Base-by-base conservation (phyloP, 2,113 vertebrate genomes). In the Tychaedon coryphoeus region DNA sequence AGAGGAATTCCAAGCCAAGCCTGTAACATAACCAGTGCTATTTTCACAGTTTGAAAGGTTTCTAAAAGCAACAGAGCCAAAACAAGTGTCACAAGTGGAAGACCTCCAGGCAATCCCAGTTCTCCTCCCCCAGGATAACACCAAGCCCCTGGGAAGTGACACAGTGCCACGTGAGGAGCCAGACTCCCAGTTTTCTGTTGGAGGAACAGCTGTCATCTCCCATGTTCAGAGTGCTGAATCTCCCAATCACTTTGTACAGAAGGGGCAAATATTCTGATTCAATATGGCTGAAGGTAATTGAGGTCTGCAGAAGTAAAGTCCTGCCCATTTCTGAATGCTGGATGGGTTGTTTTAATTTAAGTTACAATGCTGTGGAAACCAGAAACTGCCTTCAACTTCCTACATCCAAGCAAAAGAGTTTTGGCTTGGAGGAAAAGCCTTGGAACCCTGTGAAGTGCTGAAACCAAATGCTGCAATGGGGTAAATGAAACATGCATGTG, bases 401-500 rank as follows among this genome's bases (percentile, higher is more conserved):
- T 14, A 23, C 0, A 61, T 47, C 10, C 86, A 36, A 45, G 15
- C 18, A 51, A 69, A 26, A 33, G n/a, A 82, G 56, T 12, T 71
- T 4, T 74, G 29, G 40, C 38, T 22, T 50, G 12, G 1, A 23
- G 22, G 10, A 64, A 25, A 26, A 42, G 24, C 12, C 19, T 20
- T 7, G 38, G 1, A 18, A 19, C 10, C 19, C 36, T 31, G 28
- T 12, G 9, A 56, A 67, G 62, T 47, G 10, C 57, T n/a, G 42
- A 5, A 54, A 43, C 9, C 50, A 64, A 75, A 19, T 2, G 10
- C 14, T 48, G 54, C 13, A 6, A 4, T 4, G 33, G 53, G 8
- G 38, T 3, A 8, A 81, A 19, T 5, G 2, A 34, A 67, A 14
- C 3, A 9, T 0, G 28, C 8, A 19, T 0, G 0, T 10, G 26